A percentile compares a stretch with the other conserved stretches of the same genome.
Evolutionary conservation across 2,797 vertebrate genomes (phyloP).

Genomic region (Adrianichthys oophorus): DNA sequence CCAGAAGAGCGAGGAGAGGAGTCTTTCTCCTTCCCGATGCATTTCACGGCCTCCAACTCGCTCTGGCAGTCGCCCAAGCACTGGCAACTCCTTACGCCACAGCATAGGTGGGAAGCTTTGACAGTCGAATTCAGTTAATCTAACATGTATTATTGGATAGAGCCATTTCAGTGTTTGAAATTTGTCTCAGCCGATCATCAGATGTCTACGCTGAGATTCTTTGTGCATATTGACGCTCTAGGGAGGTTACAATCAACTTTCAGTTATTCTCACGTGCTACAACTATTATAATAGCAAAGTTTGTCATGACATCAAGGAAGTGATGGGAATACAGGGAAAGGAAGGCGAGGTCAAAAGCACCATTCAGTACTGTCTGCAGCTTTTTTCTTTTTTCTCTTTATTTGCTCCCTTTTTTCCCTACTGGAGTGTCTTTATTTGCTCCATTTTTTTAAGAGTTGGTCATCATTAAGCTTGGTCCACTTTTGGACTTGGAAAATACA

Average conservation of each 20-base stretch:
- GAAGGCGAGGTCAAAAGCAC: no score
- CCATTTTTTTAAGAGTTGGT: conserved; percentile 42
- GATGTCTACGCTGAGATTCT: conserved; percentile 5
- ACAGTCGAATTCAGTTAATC: no score
- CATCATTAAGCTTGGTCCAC: conserved; percentile 3
- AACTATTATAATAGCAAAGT: no score
- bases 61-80: conserved; percentile 70
- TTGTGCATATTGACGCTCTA: conserved; percentile 15
- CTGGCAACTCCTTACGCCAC: conserved; percentile 68
- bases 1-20: conserved; percentile 45
- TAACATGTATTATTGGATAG: not conserved
- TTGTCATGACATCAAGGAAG: no score
- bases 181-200: conserved; percentile 5
- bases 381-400: no score
- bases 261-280: no score
- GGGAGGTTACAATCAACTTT: conserved; percentile 25
- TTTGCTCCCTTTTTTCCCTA: no score
- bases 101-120: conserved; percentile 71
- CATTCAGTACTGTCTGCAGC: no score
- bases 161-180: not conserved
- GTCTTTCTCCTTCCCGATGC: conserved; percentile 52
- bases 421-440: not conserved
- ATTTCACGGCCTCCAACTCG: conserved; percentile 63
- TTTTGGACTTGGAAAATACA: conserved; percentile 18
- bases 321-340: no score